Evolutionary conservation across 2,113 vertebrate species (phyloP).

Genomic region (Cynocephalus volans): DNA sequence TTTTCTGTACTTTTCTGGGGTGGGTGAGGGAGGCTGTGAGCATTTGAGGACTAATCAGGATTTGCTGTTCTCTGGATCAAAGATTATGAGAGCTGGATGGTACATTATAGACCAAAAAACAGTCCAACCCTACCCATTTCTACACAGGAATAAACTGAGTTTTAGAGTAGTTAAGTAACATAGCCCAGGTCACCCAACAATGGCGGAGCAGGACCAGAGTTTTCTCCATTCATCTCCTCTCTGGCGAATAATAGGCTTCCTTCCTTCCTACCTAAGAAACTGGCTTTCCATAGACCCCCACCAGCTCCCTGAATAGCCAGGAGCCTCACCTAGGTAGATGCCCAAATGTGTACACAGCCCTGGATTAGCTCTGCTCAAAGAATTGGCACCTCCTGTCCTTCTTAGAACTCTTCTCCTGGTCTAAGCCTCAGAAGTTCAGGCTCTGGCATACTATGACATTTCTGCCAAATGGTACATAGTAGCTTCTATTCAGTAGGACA

Average conservation of each 20-base stretch:
- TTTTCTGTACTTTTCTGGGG: neutral
- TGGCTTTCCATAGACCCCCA: neutral
- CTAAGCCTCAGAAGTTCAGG: neutral
- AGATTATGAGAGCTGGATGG: slow-evolving; percentile 9
- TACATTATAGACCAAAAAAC: neutral
- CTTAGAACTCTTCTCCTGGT: neutral
- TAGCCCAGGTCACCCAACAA: neutral
- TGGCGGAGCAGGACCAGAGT: neutral
- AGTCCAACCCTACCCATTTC: neutral
- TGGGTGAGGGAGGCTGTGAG: neutral
- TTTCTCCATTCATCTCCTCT: neutral
- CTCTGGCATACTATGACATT: neutral
- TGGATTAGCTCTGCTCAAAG: neutral
- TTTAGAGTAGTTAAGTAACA: neutral
- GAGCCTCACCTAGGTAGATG: neutral
- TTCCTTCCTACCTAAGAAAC: slow-evolving; percentile 31
- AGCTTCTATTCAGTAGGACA: neutral
- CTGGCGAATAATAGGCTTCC: neutral
- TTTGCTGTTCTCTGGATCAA: neutral
- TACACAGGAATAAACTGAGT: slow-evolving; percentile 45
- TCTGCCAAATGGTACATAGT: neutral
- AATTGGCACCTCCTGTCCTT: neutral
- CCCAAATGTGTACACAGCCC: neutral
- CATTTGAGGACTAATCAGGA: neutral
- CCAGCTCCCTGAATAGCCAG: neutral